phyloP scores from a whole-genome alignment of 2,888 invertebrate species.

The Agonopterix subpropinquella region DNA sequence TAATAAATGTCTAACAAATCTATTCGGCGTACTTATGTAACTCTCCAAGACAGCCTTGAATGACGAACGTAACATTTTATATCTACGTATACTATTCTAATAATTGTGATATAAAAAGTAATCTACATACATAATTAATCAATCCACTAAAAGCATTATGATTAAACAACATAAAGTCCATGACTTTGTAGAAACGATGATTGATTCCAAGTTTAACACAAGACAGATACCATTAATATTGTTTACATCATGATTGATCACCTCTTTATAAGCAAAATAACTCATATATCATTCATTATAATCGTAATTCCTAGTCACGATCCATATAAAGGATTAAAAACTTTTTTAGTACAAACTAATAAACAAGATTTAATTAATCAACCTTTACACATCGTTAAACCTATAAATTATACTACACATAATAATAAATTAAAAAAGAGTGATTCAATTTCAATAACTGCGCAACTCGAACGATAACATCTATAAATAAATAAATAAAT shows the following conservation, averaged over 20 bases:
- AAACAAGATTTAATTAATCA: constrained; percentile 9
- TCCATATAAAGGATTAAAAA: constrained; percentile 23
- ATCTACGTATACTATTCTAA: no score
- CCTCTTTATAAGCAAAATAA: constrained; percentile 28
- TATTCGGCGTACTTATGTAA: no score
- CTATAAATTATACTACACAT: background rate
- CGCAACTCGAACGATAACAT: background rate
- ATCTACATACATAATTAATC: constrained; percentile 3
- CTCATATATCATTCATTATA: constrained; percentile 17
- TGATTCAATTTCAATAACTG: constrained; percentile 4
- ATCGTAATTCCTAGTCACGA: constrained; percentile 35
- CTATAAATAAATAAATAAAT: no score
- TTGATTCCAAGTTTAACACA: constrained; percentile 47
- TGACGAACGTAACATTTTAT: no score
- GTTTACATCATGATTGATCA: constrained; percentile 55
- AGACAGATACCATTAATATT: constrained; percentile 60
- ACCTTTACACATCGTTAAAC: constrained; percentile 1
- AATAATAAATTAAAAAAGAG: constrained; percentile 1
- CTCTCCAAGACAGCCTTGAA: no score
- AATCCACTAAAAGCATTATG: constrained; percentile 12
- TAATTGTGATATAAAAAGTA: no score
- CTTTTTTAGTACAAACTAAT: constrained; percentile 17
- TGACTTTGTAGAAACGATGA: constrained; percentile 38
- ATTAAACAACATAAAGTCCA: constrained; percentile 19
- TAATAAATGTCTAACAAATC: no score